A percentile compares a stretch with the other conserved stretches of the same genome.
These are phyloP conservation scores for Porites australiensis DNA, from an alignment of 64 coral and sea anemone species.

Conservation along the genomic window DNA sequence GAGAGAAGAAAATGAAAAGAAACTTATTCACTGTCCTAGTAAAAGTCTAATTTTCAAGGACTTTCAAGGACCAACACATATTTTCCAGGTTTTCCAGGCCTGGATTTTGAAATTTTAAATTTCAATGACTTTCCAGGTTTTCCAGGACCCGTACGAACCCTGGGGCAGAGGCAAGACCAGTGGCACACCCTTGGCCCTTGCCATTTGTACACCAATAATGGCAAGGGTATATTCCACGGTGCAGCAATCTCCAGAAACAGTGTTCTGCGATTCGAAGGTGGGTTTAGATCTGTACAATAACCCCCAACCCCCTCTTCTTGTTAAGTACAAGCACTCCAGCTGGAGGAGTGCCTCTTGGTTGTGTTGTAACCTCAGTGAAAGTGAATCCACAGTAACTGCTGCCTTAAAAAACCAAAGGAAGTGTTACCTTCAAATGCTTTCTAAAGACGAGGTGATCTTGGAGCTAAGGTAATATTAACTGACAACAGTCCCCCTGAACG, in stretches of 20 bases:
- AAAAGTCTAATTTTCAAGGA: too few species aligned
- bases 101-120: too few species aligned
- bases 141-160: too few species aligned
- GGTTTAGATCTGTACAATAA: conserved; percentile 28
- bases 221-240: conserved; percentile 42
- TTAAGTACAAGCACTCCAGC: conserved; percentile 36
- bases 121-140: too few species aligned
- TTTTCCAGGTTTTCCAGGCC: too few species aligned
- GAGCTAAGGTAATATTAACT: conserved; percentile 14
- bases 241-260: neutral
- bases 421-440: conserved; percentile 35
- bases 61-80: too few species aligned
- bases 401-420: conserved; percentile 33
- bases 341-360: conserved; percentile 27
- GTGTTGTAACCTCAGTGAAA: conserved; percentile 5
- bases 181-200: conserved; percentile 38
- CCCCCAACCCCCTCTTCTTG: conserved; percentile 34
- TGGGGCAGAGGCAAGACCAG: neutral
- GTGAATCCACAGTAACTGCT: conserved; percentile 22
- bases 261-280: neutral
- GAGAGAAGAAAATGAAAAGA: too few species aligned
- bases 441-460: conserved; percentile 9
- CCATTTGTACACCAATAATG: conserved; percentile 52
- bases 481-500: conserved; percentile 40
- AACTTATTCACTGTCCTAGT: too few species aligned